phyloP scores from a whole-genome alignment of 2,797 vertebrate species.

The Hoplostethus atlanticus region DNA sequence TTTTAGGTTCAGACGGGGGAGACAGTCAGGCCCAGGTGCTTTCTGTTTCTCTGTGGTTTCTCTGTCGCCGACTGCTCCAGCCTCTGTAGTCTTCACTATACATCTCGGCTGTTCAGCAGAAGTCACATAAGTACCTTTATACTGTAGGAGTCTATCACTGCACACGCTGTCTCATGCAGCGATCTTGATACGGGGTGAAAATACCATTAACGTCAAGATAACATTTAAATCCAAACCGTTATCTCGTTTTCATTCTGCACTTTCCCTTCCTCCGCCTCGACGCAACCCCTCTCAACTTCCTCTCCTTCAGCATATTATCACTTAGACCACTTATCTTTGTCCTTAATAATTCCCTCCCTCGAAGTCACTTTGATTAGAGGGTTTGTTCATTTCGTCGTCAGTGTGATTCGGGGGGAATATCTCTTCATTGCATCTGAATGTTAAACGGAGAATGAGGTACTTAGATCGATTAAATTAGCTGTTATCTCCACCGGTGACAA shows the following conservation, averaged over 20 bases:
- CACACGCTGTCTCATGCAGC: slow-evolving; percentile 21
- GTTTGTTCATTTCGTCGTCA: slow-evolving; percentile 27
- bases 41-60: too few relatives aligned
- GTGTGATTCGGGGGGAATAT: slow-evolving; percentile 35
- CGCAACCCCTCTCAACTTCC: slow-evolving; percentile 18
- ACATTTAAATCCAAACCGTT: slow-evolving; percentile 47
- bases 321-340: slow-evolving; percentile 60
- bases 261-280: background rate
- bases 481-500: slow-evolving; percentile 42
- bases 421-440: slow-evolving; percentile 44
- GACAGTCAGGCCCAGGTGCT: too few relatives aligned
- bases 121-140: slow-evolving; percentile 22
- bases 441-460: slow-evolving; percentile 27
- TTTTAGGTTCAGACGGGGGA: too few relatives aligned
- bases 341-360: slow-evolving; percentile 45
- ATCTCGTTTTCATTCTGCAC: slow-evolving; percentile 40
- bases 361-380: slow-evolving; percentile 54
- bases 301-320: slow-evolving; percentile 66
- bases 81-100: too few relatives aligned
- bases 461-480: slow-evolving; percentile 50
- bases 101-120: slow-evolving; percentile 18
- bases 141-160: slow-evolving; percentile 21
- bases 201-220: slow-evolving; percentile 63
- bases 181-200: slow-evolving; percentile 58
- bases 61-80: too few relatives aligned